These are phyloP conservation scores for Syngnathus floridae DNA, from an alignment of 2,113 vertebrate species.

Conservation along the genomic window DNA sequence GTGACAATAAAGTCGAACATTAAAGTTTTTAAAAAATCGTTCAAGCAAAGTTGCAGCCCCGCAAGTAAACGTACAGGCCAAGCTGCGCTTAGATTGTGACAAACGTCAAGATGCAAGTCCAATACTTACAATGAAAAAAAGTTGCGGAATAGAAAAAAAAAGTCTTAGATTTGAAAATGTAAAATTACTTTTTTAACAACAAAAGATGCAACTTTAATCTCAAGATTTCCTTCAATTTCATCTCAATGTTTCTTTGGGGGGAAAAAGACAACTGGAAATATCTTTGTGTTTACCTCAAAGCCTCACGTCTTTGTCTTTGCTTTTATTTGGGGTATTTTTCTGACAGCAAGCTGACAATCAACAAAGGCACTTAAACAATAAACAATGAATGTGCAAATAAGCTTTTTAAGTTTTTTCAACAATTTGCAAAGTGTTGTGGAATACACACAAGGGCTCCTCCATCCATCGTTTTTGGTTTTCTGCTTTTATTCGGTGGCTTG, in stretches of 20 bases:
- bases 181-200: neutral
- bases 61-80: no score
- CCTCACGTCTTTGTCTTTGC: neutral
- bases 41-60: no score
- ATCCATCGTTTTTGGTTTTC: slow-evolving; percentile 20
- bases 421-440: slow-evolving; percentile 49
- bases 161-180: no score
- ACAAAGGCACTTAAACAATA: slow-evolving; percentile 42
- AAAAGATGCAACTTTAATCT: neutral
- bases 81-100: no score
- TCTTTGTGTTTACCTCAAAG: neutral
- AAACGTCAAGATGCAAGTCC: no score
- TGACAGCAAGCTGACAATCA: slow-evolving; percentile 58
- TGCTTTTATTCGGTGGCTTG: slow-evolving; percentile 8
- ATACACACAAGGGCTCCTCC: slow-evolving; percentile 63
- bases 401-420: slow-evolving; percentile 48
- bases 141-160: no score
- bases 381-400: slow-evolving; percentile 56
- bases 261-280: neutral
- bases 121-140: no score
- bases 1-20: no score
- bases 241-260: neutral
- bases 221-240: neutral
- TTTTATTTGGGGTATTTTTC: neutral
- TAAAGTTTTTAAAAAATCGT: no score